These are phyloP conservation scores for Dicranocentrus wangi DNA, from an alignment of 2,888 invertebrate species.

Conservation along the genomic window DNA sequence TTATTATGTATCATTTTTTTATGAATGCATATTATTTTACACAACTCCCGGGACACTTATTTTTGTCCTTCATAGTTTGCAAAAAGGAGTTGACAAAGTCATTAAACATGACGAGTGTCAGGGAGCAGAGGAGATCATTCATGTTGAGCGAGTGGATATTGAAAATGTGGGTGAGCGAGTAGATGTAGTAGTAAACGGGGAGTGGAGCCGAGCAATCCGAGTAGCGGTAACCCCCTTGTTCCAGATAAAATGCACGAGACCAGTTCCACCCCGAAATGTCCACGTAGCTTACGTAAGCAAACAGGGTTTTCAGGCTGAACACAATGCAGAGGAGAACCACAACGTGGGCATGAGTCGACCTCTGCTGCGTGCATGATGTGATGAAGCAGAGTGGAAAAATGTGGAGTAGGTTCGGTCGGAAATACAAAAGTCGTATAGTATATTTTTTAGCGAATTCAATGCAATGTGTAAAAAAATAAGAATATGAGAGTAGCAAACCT, in stretches of 20 bases:
- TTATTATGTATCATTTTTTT: background rate
- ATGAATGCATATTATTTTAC: background rate
- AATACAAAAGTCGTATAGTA: too few species aligned
- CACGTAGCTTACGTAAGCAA: background rate
- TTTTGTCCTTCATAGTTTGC: background rate
- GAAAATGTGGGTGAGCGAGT: background rate
- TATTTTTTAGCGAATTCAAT: too few species aligned
- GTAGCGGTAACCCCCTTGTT: background rate
- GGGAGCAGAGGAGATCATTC: background rate
- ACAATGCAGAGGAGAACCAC: background rate
- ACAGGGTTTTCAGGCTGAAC: background rate
- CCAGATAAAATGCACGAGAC: background rate
- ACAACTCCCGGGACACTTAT: too few species aligned
- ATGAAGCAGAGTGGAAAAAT: too few species aligned
- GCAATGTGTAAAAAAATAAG: too few species aligned
- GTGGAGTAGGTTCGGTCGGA: too few species aligned
- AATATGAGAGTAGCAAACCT: too few species aligned
- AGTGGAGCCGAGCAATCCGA: background rate
- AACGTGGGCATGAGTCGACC: background rate
- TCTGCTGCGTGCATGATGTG: too few species aligned
- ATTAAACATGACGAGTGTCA: constrained; percentile 1
- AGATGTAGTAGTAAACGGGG: background rate
- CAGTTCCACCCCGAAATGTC: background rate
- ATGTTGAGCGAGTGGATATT: background rate
- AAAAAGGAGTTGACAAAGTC: background rate